Evolutionary conservation across 2,888 invertebrate species (phyloP), one percentile per base, ranked within the genome.

Genomic region (Sclerodermus sp.): DNA sequence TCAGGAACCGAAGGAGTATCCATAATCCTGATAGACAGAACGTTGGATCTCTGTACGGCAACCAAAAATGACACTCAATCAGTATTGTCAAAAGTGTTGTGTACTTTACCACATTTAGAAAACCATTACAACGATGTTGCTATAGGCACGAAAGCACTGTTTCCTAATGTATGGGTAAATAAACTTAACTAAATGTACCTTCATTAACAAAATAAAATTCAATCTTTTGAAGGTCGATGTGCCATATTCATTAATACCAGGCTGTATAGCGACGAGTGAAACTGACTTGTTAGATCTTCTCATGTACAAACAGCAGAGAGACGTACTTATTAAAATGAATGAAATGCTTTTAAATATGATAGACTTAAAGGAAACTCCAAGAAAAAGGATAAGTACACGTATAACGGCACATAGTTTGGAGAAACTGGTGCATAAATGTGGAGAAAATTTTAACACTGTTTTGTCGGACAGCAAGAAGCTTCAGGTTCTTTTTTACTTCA

Each of bases 81-180:
- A 0, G 76, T 87, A 17, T 74, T 88, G 17, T 87, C 87, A 55
- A 83, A 82, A 63, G 81, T 87, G 42, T 78, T 85, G 70, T 77
- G 80, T 14, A 80, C 85, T 36, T 73, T 88, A 43, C 86, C 87
- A 0, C 79, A 81, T 58, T 82, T 88, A 41, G 85, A 85, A 0
- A 83, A 84, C 45, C 88, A 88, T 67, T 76, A 78, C 37, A 84
- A 82, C 60, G 88, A 89, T 66, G 82, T 87, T 2, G 83, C 84
- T 9, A 82, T 89, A 1, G 82, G 85, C 58, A 85, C 88, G 85
- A 81, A 84, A n/a, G 76, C 83, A 0, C 67, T 88, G 1, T 84
- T 85, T 66, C 63, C 60, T 10, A 61, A 63, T 41, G 57, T 40
- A 44, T 62, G 71, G 62, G 71, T 72, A 61, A 56, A 47, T 18